Evolutionary conservation across 2,113 vertebrate species (phyloP), one percentile per base, ranked within the genome.

Genomic region (Osmerus mordax): DNA sequence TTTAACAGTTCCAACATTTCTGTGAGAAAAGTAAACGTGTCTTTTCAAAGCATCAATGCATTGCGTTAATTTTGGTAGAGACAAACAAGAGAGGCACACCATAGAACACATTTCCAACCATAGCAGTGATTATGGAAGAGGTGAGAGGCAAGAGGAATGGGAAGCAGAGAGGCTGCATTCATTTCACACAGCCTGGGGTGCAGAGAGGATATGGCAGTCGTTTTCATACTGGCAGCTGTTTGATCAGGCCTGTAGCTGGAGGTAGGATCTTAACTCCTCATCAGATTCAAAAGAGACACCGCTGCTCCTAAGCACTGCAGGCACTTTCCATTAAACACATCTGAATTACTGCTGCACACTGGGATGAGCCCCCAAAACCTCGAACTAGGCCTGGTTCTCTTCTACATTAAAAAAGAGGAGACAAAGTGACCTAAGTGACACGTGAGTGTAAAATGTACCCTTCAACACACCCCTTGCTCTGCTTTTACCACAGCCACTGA

Each of bases 71-170:
- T 36, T 8, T 79, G 83, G 79, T 79, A 81, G 84, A 83, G 84
- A 81, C 85, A 85, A 73, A 69, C 81, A 65, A 79, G 80, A 81
- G 87, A 83, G 82, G 87, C 84, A 79, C 76, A 89, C 87, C 84
- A 84, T 90, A 86, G 85, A 90, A 89, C 81, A 90, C 86, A 85
- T 85, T 87, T 90, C 82, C 86, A 89, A 79, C 81, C 76, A 73
- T 66, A 81, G 86, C 78, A 77, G 74, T 86, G 81, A 71, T 81
- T 86, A 73, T 65, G 61, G 82, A 75, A 62, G 14, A 14, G 28
- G 19, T 29, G 29, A 64, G 62, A 64, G 66, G 23, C 79, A 69
- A 8, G 3, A 18, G 32, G 32, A 13, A 32, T 16, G 62, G 71
- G 81, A 75, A 83, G 83, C 75, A 81, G 73, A 81, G 80, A 70